These are phyloP conservation scores for Phytoseiulus persimilis DNA, from an alignment of 2,888 invertebrate genomes.

Conservation along the genomic window DNA sequence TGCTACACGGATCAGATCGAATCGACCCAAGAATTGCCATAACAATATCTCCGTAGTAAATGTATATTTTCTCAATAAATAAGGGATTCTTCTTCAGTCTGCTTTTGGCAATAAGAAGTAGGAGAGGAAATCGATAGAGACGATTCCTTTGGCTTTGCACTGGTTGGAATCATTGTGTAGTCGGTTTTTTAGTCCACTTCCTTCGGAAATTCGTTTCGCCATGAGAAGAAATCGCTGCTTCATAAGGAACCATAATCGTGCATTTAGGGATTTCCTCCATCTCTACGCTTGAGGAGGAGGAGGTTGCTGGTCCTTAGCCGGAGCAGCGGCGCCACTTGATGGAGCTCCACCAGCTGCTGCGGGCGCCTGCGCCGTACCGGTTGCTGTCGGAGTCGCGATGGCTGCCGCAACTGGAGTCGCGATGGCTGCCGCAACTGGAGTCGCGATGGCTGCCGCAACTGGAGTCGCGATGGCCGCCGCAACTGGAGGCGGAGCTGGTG, in stretches of 20 bases:
- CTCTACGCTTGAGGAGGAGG: neutral
- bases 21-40: neutral
- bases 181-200: neutral
- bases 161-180: neutral
- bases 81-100: neutral
- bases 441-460: conserved; percentile 40
- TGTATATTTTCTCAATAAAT: neutral
- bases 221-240: neutral
- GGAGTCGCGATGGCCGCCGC: conserved; percentile 41
- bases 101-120: neutral
- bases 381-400: conserved; percentile 41
- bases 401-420: conserved; percentile 41
- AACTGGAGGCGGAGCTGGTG: conserved; percentile 41
- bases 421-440: conserved; percentile 41
- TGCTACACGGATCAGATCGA: neutral
- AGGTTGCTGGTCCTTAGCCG: neutral
- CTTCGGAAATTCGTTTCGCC: neutral
- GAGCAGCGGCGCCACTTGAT: conserved; percentile 40
- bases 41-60: neutral
- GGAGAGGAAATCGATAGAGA: neutral
- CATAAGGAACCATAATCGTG: neutral
- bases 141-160: neutral
- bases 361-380: conserved; percentile 41
- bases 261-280: neutral
- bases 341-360: conserved; percentile 40